Evolutionary conservation across 2,113 vertebrate species (phyloP), one percentile per base, ranked within the genome.

Genomic region (Glaucidium brasilianum): DNA sequence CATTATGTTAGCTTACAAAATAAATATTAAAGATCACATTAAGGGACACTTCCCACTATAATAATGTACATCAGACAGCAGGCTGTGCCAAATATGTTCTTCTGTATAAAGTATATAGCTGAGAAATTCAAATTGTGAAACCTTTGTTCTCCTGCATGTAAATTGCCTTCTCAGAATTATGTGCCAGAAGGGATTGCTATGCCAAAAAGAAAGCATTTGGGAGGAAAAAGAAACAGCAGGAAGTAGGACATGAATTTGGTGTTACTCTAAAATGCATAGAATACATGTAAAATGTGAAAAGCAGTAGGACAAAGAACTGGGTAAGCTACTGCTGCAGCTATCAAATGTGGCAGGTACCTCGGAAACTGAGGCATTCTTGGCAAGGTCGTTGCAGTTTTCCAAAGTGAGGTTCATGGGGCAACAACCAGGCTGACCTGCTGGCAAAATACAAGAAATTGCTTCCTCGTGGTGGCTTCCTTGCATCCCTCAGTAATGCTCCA

Each of bases 21-120:
- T 93, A 92, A 96, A 91, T 95, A 96, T 56, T 88, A 94, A 92
- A 86, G 86, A 96, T 47, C 3, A 13, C 52, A 91, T 56, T 80
- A 96, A 95, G 60, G 78, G 79, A 66, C 47, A 88, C 34, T 95
- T 96, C 66, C 50, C 56, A 72, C 77, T 79, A 81, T 47, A 82
- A 85, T 68, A 92, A 92, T 16, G 45, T 84, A 94, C 39, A 93
- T 82, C 67, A 94, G 84, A 62, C 26, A 88, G 74, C 10, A 56
- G 23, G 64, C 89, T 97, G 63, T 80, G 69, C 50, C 89, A 92
- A 95, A 94, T 62, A 60, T 16, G 55, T 39, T 95, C 58, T 78
- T 94, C 84, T 77, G 21, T 47, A 69, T 85, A 55, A 90, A 92
- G 37, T 35, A 87, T 58, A 50, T 6, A 88, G 56, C 60, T 75